Percentiles rank a stretch among this genome's conserved stretches.
phyloP scores from a whole-genome alignment of 1,140 invertebrate species.

The Drosophila jambulina region DNA sequence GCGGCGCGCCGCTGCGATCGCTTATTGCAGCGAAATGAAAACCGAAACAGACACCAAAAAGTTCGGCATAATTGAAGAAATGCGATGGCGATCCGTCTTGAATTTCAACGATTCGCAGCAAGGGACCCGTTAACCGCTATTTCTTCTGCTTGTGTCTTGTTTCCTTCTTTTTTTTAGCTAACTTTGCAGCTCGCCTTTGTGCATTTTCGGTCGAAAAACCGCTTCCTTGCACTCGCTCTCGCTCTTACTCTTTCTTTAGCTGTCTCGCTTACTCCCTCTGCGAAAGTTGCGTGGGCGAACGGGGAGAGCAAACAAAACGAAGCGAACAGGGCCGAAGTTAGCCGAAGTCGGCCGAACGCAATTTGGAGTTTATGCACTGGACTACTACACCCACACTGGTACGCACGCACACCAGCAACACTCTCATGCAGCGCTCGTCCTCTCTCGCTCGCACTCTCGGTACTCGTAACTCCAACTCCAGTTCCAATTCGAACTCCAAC shows the following conservation, averaged over 20 bases:
- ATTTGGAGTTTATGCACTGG: conserved; percentile 57
- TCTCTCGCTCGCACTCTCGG: conserved; percentile 38
- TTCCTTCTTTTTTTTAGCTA: conserved; percentile 19
- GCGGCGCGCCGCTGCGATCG: conserved; percentile 26
- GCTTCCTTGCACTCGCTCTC: conserved; percentile 32
- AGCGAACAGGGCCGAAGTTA: conserved; percentile 19
- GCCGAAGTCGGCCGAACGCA: conserved; percentile 20
- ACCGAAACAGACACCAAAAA: conserved; percentile 31
- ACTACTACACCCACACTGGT: conserved; percentile 57
- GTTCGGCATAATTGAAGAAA: conserved; percentile 47
- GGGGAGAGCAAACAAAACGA: conserved; percentile 36
- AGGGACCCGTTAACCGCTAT: conserved; percentile 39
- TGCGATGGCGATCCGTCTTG: conserved; percentile 40
- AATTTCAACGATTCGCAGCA: conserved; percentile 47
- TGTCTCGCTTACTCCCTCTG: conserved; percentile 22
- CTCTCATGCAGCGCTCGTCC: conserved; percentile 50
- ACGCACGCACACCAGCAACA: conserved; percentile 29
- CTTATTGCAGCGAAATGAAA: conserved; percentile 45
- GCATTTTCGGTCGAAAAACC: conserved; percentile 45
- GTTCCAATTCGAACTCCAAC: conserved; percentile 39
- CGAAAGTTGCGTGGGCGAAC: conserved; percentile 61
- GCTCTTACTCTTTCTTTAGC: conserved; percentile 21
- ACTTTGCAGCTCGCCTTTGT: conserved; percentile 46
- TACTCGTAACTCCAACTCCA: conserved; percentile 34
- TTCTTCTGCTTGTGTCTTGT: conserved; percentile 33